These are phyloP conservation scores for Struthidea cinerea DNA, from an alignment of 2,113 vertebrate species.

Conservation along the genomic window DNA sequence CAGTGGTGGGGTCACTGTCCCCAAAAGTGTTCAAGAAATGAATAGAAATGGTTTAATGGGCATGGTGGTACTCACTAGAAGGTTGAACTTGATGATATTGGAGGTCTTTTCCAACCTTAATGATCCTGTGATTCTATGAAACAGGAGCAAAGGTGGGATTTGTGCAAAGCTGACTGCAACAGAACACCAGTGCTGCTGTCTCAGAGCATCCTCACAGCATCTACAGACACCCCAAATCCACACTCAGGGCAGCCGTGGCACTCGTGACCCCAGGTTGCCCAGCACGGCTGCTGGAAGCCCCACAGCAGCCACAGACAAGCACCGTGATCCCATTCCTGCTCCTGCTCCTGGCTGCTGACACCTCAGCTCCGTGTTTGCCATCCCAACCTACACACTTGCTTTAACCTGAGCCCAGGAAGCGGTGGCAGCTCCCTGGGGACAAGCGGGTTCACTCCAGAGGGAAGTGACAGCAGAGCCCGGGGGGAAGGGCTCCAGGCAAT, in stretches of 20 bases:
- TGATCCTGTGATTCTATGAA: background rate
- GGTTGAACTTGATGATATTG: background rate
- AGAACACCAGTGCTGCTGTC: background rate
- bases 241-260: fast-evolving
- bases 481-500: background rate
- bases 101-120: background rate
- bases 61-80: background rate
- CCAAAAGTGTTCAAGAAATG: background rate
- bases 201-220: background rate
- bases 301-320: background rate
- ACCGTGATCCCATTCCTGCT: background rate
- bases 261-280: fast-evolving
- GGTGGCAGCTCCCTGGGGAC: background rate
- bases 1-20: background rate
- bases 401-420: background rate
- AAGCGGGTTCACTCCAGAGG: background rate
- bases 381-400: fast-evolving
- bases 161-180: background rate
- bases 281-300: background rate
- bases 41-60: background rate
- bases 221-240: fast-evolving
- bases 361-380: background rate
- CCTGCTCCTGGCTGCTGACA: background rate
- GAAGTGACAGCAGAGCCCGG: background rate
- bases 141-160: background rate